Evolutionary conservation across 2,888 invertebrate genomes (phyloP).

Genomic region (Diaprepes abbreviatus): DNA sequence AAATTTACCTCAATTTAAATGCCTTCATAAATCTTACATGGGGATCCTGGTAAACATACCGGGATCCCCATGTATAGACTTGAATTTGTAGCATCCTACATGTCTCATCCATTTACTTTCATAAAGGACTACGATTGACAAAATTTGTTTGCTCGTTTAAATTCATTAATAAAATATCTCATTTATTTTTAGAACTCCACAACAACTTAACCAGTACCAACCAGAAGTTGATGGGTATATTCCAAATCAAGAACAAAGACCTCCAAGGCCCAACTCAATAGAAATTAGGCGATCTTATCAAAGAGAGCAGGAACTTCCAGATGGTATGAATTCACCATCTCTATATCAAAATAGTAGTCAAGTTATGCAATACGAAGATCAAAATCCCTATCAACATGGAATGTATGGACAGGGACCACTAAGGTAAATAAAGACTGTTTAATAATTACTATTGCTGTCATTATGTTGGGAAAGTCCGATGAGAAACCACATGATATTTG

Average conservation of each 20-base stretch:
- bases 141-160: no score
- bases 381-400: conserved; percentile 65
- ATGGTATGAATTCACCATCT: conserved; percentile 63
- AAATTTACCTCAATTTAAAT: no score
- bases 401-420: conserved; percentile 66
- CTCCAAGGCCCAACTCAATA: conserved; percentile 89
- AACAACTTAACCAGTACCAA: conserved; percentile 71
- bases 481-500: no score
- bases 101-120: no score
- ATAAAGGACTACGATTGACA: no score
- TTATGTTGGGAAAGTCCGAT: no score
- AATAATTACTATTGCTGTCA: no score
- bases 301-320: conserved; percentile 60
- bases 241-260: conserved; percentile 71
- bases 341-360: conserved; percentile 46
- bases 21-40: no score
- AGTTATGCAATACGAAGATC: conserved; percentile 61
- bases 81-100: no score
- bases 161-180: not conserved
- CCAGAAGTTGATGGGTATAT: conserved; percentile 57
- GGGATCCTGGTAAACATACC: no score
- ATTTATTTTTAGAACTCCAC: conserved; percentile 68
- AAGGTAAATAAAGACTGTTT: no score
- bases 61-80: no score
- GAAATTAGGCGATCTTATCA: conserved; percentile 78